phyloP scores from a whole-genome alignment of 2,888 invertebrate species.

The Schizotus pectinicornis region DNA sequence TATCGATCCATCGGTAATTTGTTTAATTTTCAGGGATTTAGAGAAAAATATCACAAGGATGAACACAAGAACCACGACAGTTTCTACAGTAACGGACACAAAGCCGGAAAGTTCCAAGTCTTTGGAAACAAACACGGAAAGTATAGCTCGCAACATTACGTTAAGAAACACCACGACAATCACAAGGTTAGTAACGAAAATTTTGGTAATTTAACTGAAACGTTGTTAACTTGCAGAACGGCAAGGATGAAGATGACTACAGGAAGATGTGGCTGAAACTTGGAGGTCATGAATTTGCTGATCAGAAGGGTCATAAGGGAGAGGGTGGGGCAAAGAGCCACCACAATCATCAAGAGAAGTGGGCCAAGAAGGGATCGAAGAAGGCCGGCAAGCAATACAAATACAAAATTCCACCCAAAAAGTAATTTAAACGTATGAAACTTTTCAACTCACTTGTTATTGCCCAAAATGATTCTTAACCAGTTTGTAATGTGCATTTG shows the following conservation, averaged over 20 bases:
- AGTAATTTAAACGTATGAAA: constrained; percentile 9
- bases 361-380: constrained; percentile 50
- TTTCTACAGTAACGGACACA: constrained; percentile 57
- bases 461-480: not conserved
- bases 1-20: constrained; percentile 1
- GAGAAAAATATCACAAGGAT: constrained; percentile 58
- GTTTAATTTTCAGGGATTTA: constrained; percentile 53
- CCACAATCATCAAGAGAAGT: constrained; percentile 48
- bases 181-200: constrained; percentile 38
- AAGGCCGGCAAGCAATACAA: constrained; percentile 51
- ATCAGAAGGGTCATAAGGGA: constrained; percentile 50
- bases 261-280: constrained; percentile 48
- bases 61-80: constrained; percentile 58
- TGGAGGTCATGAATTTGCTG: constrained; percentile 48
- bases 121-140: constrained; percentile 53
- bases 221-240: constrained; percentile 32
- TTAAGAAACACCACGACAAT: constrained; percentile 37
- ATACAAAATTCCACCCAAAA: constrained; percentile 30
- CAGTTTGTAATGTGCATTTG: too few relatives aligned
- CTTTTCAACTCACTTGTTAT: not conserved
- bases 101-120: constrained; percentile 54
- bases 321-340: constrained; percentile 45
- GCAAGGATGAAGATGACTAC: constrained; percentile 47
- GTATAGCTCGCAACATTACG: constrained; percentile 38
- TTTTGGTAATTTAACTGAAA: not conserved